Conservation (phyloP, 1,140 invertebrate species). For the Drosophila hydei region DNA sequence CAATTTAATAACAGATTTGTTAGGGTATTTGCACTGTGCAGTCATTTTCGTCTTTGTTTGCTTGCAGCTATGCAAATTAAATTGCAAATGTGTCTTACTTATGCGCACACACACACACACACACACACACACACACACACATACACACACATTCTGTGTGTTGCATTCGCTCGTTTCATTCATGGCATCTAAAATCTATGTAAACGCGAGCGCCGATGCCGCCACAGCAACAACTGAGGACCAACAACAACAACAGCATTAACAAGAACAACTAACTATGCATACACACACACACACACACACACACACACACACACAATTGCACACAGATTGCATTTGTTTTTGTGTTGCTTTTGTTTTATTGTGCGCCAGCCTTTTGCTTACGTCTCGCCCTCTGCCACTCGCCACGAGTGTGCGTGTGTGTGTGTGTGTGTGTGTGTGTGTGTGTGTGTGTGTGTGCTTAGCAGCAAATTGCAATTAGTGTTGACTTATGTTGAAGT, state of each 20-base stretch:
- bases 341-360: constrained; percentile 33
- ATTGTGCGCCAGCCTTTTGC: constrained; percentile 40
- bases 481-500: constrained; percentile 77
- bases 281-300: constrained; percentile 17
- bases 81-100: constrained; percentile 52
- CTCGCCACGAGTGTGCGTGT: constrained; percentile 6
- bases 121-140: constrained; percentile 7
- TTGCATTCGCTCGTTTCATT: constrained; percentile 44
- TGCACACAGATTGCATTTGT: constrained; percentile 37
- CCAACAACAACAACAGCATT: constrained; percentile 18
- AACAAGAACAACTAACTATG: constrained; percentile 11
- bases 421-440: constrained; percentile 9
- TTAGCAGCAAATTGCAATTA: constrained; percentile 77
- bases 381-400: constrained; percentile 1
- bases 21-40: not conserved
- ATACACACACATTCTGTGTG: constrained; percentile 11
- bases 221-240: constrained; percentile 30
- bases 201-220: constrained; percentile 24
- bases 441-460: constrained; percentile 30
- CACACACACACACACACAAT: not conserved
- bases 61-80: constrained; percentile 68
- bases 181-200: constrained; percentile 39
- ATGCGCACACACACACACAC: constrained; percentile 7
- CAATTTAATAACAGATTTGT: not conserved
- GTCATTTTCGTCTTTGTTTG: constrained; percentile 25